phyloP scores from a whole-genome alignment of 2,113 vertebrate species.

The Istiophorus platypterus region DNA sequence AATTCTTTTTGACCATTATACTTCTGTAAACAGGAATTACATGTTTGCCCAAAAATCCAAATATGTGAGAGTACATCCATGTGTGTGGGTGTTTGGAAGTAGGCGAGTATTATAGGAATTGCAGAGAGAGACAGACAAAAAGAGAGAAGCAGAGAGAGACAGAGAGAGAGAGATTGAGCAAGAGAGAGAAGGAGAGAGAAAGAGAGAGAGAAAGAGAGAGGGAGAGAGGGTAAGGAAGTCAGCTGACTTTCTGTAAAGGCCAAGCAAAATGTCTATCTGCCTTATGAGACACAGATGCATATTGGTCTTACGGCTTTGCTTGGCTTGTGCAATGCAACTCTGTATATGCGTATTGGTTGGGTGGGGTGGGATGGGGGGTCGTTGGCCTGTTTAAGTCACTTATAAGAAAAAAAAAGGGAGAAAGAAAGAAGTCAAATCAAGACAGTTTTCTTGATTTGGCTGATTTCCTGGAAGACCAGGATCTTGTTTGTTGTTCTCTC shows the following conservation, averaged over 20 bases:
- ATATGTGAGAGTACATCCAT: background rate
- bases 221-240: constrained; percentile 12
- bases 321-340: background rate
- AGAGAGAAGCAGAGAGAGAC: background rate
- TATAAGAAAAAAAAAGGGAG: background rate
- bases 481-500: background rate
- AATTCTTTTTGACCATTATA: background rate
- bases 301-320: background rate
- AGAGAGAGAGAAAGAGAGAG: background rate
- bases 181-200: background rate
- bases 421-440: constrained; percentile 11
- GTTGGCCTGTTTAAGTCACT: background rate
- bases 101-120: background rate
- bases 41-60: constrained; percentile 4
- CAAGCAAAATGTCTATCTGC: background rate
- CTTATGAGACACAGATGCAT: background rate
- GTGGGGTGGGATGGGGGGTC: background rate
- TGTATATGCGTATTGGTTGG: no score
- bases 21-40: constrained; percentile 11
- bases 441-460: background rate
- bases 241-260: constrained; percentile 46
- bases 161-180: background rate
- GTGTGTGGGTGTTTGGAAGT: background rate
- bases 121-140: background rate
- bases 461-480: constrained; percentile 54